Percentiles rank a stretch among this genome's conserved stretches.
Evolutionary conservation across 2,113 vertebrate species (phyloP).

Genomic region (Bubo bubo): DNA sequence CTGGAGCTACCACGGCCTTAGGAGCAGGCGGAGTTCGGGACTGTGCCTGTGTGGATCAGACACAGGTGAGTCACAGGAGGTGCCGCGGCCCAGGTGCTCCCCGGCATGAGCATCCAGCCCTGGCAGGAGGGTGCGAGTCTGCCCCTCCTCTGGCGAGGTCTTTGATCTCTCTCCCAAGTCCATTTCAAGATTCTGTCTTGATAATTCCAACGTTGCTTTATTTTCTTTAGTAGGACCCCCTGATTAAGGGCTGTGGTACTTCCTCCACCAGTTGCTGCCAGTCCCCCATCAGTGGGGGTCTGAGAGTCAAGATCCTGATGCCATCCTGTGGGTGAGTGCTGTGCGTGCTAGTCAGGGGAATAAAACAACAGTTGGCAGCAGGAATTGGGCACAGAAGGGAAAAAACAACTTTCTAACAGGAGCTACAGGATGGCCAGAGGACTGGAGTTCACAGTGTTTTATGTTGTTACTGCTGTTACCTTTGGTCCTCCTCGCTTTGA

Average conservation of each 20-base stretch:
- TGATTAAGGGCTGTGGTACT: background rate
- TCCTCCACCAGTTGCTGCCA: background rate
- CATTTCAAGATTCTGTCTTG: background rate
- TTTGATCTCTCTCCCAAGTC: background rate
- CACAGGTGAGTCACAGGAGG: background rate
- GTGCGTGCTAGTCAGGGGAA: background rate
- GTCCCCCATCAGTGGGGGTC: background rate
- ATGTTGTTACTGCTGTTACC: background rate
- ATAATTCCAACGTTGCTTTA: background rate
- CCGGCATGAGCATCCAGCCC: background rate
- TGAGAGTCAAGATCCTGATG: conserved; percentile 38
- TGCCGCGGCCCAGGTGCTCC: background rate
- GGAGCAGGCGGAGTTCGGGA: background rate
- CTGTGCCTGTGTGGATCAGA: background rate
- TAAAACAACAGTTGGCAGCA: background rate
- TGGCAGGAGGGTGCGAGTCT: background rate
- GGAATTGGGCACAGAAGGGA: background rate
- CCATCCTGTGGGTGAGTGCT: conserved; percentile 67
- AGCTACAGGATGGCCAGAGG: background rate
- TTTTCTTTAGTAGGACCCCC: background rate
- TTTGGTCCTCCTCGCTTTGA: background rate
- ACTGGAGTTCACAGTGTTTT: accelerated
- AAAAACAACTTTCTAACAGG: background rate
- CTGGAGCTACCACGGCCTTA: background rate
- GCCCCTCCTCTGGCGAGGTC: background rate